These are phyloP conservation scores for Diarsia mendica DNA, from an alignment of 2,888 invertebrate species.

Conservation along the genomic window DNA sequence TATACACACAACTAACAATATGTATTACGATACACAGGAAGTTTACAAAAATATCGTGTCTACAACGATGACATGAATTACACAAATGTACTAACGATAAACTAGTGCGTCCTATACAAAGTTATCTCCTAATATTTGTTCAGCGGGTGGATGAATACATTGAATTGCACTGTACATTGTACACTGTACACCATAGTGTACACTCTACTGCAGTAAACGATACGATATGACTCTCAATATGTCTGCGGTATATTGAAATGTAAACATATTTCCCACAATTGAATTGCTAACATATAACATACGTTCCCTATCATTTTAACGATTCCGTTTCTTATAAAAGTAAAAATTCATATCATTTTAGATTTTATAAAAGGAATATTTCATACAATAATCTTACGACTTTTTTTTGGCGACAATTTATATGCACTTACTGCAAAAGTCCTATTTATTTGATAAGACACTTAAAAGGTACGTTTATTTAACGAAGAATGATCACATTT, in stretches of 20 bases:
- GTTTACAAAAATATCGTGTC: constrained; percentile 58
- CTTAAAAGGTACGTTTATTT: constrained; percentile 25
- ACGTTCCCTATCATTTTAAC: constrained; percentile 7
- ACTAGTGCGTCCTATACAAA: constrained; percentile 47
- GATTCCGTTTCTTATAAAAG: constrained; percentile 47
- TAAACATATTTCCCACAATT: constrained; percentile 30
- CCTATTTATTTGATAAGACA: constrained; percentile 22
- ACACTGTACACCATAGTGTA: constrained; percentile 26
- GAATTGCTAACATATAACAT: constrained; percentile 15
- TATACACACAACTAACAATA: constrained; percentile 37
- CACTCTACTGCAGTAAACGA: constrained; percentile 49
- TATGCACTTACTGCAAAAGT: constrained; percentile 35
- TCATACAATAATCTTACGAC: constrained; percentile 24
- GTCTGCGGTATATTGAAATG: constrained; percentile 73
- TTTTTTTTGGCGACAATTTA: constrained; percentile 39
- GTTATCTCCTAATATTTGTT: constrained; percentile 58
- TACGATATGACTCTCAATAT: constrained; percentile 83
- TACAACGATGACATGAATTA: constrained; percentile 48
- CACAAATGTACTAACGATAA: constrained; percentile 44
- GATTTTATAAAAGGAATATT: constrained; percentile 25
- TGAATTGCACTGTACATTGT: constrained; percentile 20
- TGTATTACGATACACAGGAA: constrained; percentile 47
- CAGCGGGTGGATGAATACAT: constrained; percentile 30
- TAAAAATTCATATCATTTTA: constrained; percentile 53
- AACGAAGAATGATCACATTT: constrained; percentile 36